Evolutionary conservation across 2,113 vertebrate genomes (phyloP), one percentile per base, ranked within the genome.

Genomic region (Numenius arquata): DNA sequence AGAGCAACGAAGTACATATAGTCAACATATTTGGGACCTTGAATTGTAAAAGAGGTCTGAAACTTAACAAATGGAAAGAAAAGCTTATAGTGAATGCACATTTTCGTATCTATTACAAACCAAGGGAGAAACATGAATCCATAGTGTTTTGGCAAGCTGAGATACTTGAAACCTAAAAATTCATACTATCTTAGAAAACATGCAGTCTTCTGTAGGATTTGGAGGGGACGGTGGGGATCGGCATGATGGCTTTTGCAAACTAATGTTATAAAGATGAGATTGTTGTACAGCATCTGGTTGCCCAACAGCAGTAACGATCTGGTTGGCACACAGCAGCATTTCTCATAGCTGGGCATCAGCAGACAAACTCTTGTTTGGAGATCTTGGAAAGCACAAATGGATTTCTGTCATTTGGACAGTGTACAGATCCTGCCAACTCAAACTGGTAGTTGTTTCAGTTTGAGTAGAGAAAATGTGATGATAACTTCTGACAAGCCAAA

Each of bases 361-460:
- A 45, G 11, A 75, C 9, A 75, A 79, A 23, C 32, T 78, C 34
- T 43, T 71, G 15, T 81, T 19, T 85, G 36, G 21, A 58, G n/a
- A 63, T 61, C 41, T 38, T 63, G 52, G 43, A 59, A 82, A 63
- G 38, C 4, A 1, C 27, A 56, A 45, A 72, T 47, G 15, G 38
- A 55, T 75, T 78, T 59, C 38, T 68, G 15, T 65, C 20, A 2
- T 21, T 38, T 65, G 16, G 43, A 17, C 3, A 9, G 2, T 4
- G 22, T 29, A 22, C 0, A 0, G 20, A 73, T 85, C 36, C 58
- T 3, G 1, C 52, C 47, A 90, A 11, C 0, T 1, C 32, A 55
- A 53, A 38, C 11, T n/a, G n/a, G 23, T 50, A 38, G 32, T 55
- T 1, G 2, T 63, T 75, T 47, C 17, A 26, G 4, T 75, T 38